phyloP scores from a whole-genome alignment of 92 coral and sea anemone genomes.

The Parazoanthus swiftii region DNA sequence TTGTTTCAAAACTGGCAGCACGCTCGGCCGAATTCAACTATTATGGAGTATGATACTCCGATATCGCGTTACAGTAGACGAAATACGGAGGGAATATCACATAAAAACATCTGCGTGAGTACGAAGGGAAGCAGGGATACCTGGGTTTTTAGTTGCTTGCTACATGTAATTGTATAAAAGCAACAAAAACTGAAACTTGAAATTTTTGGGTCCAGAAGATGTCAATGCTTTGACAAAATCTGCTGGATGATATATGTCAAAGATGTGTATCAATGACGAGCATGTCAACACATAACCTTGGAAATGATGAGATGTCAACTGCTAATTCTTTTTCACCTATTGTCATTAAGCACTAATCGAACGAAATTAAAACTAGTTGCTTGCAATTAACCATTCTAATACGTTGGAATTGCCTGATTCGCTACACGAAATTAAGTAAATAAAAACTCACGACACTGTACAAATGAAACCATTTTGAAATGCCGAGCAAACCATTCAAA shows the following conservation, averaged over 20 bases:
- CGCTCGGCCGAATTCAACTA: constrained; percentile 15
- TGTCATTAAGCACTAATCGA: constrained; percentile 41
- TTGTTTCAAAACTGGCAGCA: constrained; percentile 13
- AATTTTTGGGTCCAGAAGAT: background rate
- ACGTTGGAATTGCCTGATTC: constrained; percentile 27
- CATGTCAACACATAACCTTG: constrained; percentile 31
- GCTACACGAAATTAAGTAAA: constrained; percentile 32
- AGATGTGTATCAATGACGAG: constrained; percentile 29
- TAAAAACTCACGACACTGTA: background rate
- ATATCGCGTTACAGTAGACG: background rate
- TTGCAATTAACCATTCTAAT: constrained; percentile 33
- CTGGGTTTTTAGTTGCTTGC: background rate
- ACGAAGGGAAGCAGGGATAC: background rate
- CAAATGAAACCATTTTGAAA: constrained; percentile 55
- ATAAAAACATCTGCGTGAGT: background rate
- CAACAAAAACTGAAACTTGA: background rate
- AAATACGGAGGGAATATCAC: background rate
- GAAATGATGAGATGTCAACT: constrained; percentile 16
- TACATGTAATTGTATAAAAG: background rate
- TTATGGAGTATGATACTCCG: constrained; percentile 2
- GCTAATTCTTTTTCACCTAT: constrained; percentile 32
- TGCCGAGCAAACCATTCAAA: constrained; percentile 66
- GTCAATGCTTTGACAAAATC: background rate
- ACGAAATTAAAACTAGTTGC: constrained; percentile 39
- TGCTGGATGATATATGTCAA: background rate